phyloP scores from a whole-genome alignment of 1,140 invertebrate species.

The Leptinotarsa undecemlineata region DNA sequence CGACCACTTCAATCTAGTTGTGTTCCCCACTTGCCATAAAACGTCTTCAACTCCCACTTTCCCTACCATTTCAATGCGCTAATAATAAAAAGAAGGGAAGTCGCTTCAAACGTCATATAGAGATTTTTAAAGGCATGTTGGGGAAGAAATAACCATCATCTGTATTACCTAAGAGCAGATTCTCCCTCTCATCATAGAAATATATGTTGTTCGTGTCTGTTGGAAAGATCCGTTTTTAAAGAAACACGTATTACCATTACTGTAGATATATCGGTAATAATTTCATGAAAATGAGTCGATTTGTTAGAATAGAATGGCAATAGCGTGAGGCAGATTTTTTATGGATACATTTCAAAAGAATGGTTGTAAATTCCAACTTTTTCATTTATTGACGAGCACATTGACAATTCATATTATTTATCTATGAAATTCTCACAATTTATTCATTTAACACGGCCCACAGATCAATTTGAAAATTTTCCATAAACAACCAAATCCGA shows the following conservation, averaged over 20 bases:
- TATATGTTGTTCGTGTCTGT: not conserved
- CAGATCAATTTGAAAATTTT: too few species aligned
- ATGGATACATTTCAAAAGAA: not conserved
- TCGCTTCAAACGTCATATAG: constrained; percentile 3
- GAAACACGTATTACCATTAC: not conserved
- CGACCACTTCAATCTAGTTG: too few species aligned
- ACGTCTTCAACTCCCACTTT: not conserved
- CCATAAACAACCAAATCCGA: too few species aligned
- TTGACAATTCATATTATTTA: too few species aligned
- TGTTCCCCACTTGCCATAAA: too few species aligned
- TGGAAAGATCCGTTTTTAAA: not conserved
- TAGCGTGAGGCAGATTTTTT: not conserved
- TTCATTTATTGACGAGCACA: too few species aligned
- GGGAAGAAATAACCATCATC: constrained; percentile 21
- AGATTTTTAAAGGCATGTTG: constrained; percentile 7
- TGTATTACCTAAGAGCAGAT: constrained; percentile 14
- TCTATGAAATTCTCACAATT: too few species aligned
- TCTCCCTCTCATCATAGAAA: not conserved
- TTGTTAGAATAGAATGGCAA: not conserved
- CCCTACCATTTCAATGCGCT: not conserved
- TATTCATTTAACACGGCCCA: too few species aligned
- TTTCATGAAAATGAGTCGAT: not conserved
- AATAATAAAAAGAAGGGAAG: constrained; percentile 8
- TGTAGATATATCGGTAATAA: not conserved
- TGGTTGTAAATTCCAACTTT: too few species aligned